Evolutionary conservation across 2,797 vertebrate genomes (phyloP).

Genomic region (Leptoclinus maculatus): DNA sequence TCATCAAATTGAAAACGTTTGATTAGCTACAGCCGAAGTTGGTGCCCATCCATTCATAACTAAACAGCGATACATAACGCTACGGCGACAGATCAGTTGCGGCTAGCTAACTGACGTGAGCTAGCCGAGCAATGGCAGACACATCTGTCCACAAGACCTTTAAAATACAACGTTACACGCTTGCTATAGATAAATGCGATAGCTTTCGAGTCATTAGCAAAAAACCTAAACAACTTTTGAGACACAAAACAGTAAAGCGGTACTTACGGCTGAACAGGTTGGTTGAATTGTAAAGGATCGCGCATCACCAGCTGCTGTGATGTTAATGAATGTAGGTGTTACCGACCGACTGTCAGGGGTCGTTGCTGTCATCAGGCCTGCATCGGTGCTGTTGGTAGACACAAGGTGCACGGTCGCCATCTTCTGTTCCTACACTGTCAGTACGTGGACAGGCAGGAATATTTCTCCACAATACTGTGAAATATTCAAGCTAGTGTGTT

Average conservation of each 20-base stretch:
- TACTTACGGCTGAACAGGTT: constrained; percentile 50
- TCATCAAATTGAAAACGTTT: background rate
- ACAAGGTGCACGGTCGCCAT: constrained; percentile 3
- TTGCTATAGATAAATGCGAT: background rate
- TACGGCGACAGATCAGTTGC: background rate
- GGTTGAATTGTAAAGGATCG: background rate
- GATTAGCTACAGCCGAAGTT: background rate
- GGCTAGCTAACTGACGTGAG: constrained; percentile 64
- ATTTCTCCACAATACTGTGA: background rate
- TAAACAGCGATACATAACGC: background rate
- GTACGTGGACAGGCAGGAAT: background rate
- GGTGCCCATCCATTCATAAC: background rate
- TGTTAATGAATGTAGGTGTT: constrained; percentile 1
- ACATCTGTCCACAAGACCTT: constrained; percentile 59
- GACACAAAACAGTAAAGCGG: accelerated
- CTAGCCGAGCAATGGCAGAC: constrained; percentile 35
- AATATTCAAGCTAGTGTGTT: background rate
- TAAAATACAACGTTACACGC: background rate
- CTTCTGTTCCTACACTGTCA: constrained; percentile 24
- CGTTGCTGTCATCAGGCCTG: constrained; percentile 40
- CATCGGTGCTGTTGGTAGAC: no score
- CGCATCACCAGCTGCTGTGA: constrained; percentile 48
- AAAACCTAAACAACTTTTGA: background rate
- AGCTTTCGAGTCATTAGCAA: background rate
- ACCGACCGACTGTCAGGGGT: constrained; percentile 23